Conservation (phyloP, 2,888 invertebrate species). For the Papilio protenor region DNA sequence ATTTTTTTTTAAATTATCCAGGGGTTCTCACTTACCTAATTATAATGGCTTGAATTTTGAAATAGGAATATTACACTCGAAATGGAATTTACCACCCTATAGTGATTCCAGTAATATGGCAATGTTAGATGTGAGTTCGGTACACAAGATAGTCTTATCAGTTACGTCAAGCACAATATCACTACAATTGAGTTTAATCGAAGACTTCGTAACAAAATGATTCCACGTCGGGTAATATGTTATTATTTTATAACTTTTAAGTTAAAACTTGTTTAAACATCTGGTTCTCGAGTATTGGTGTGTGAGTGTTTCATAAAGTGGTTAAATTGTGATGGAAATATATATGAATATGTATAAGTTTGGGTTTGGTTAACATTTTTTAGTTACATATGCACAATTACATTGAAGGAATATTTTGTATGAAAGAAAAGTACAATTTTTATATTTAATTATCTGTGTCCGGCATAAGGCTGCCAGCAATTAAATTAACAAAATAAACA, state of each 20-base stretch:
- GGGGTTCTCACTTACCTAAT: conserved; percentile 45
- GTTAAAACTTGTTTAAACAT: conserved; percentile 39
- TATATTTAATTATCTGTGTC: background rate
- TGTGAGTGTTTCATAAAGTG: conserved; percentile 44
- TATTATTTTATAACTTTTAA: conserved; percentile 46
- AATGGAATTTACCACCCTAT: conserved; percentile 53
- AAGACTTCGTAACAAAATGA: conserved; percentile 74
- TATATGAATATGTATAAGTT: conserved; percentile 16
- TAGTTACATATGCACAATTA: conserved; percentile 7
- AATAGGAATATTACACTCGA: conserved; percentile 42
- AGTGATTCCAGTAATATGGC: conserved; percentile 57
- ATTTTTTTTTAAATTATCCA: conserved; percentile 17
- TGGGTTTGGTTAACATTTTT: conserved; percentile 46
- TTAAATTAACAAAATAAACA: too few species aligned
- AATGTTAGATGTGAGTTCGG: conserved; percentile 58
- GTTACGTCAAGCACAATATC: conserved; percentile 67
- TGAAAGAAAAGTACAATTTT: background rate
- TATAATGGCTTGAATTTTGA: conserved; percentile 5
- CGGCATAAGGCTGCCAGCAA: too few species aligned
- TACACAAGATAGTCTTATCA: conserved; percentile 76
- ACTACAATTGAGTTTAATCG: conserved; percentile 73
- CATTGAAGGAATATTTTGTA: background rate
- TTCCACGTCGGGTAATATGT: conserved; percentile 74
- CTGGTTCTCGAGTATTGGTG: conserved; percentile 48
- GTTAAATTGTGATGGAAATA: conserved; percentile 39